phyloP scores from a whole-genome alignment of 2,797 vertebrate genomes.

The Agapornis canus region DNA sequence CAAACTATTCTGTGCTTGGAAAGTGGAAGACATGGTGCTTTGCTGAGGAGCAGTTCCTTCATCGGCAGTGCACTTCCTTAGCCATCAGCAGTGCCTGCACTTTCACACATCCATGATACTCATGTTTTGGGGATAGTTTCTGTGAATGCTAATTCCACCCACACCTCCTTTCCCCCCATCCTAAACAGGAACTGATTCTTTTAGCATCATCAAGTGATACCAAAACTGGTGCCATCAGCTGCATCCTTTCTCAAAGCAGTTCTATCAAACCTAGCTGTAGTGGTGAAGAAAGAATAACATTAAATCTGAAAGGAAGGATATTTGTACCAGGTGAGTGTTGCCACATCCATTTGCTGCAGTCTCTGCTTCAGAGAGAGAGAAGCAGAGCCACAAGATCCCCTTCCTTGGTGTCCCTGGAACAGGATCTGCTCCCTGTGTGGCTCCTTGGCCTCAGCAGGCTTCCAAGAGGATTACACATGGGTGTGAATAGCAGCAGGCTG shows the following conservation, averaged over 20 bases:
- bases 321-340: background rate
- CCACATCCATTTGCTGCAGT: fast-evolving
- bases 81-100: fast-evolving
- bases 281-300: background rate
- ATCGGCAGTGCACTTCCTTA: fast-evolving
- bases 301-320: background rate
- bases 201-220: background rate
- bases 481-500: background rate
- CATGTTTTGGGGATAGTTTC: background rate
- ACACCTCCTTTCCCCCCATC: too few relatives aligned
- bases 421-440: background rate
- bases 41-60: background rate
- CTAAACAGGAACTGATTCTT: background rate
- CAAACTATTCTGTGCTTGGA: background rate
- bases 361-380: background rate
- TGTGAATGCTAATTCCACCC: background rate
- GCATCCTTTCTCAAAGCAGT: background rate
- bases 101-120: fast-evolving
- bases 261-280: background rate
- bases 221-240: background rate
- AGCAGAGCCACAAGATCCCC: fast-evolving
- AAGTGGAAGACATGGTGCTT: fast-evolving
- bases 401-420: background rate
- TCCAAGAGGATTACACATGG: fast-evolving
- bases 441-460: background rate